Evolutionary conservation across 2,113 vertebrate genomes (phyloP).

Genomic region (Prochilodus magdalenae): DNA sequence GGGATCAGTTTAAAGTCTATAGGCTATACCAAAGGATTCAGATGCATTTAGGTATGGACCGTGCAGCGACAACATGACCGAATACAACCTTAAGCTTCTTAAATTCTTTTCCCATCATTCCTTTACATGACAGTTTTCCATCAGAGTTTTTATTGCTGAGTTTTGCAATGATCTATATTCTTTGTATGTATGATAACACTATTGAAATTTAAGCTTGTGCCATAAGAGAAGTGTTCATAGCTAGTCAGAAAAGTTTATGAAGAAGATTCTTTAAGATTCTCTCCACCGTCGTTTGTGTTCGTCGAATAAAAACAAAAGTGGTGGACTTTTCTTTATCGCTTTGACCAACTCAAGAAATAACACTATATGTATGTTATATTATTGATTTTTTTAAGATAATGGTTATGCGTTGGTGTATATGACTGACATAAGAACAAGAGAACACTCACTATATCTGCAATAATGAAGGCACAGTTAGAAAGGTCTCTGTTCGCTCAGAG

Average conservation of each 20-base stretch:
- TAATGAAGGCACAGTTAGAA: conserved; percentile 50
- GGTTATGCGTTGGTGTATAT: conserved; percentile 43
- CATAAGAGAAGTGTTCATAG: conserved; percentile 53
- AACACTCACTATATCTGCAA: conserved; percentile 45
- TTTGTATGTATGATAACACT: conserved; percentile 41
- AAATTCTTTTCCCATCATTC: conserved; percentile 27
- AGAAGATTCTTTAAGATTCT: conserved; percentile 29
- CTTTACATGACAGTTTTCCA: conserved; percentile 33
- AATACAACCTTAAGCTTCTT: conserved; percentile 3
- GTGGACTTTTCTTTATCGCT: conserved; percentile 29
- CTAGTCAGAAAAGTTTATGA: conserved; percentile 37
- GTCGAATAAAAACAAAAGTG: background rate
- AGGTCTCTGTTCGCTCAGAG: conserved; percentile 4
- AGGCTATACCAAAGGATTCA: conserved; percentile 21
- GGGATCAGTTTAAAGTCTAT: background rate
- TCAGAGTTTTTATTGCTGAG: conserved; percentile 39
- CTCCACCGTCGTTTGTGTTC: conserved; percentile 15
- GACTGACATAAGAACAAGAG: conserved; percentile 24
- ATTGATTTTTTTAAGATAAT: conserved; percentile 42
- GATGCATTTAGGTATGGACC: conserved; percentile 17
- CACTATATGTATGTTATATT: conserved; percentile 43
- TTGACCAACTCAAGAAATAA: conserved; percentile 34
- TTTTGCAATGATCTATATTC: conserved; percentile 43
- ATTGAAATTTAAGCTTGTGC: conserved; percentile 51
- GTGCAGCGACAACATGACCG: conserved; percentile 7